Percentiles rank a stretch among this genome's conserved stretches.
These are phyloP conservation scores for Drosophila colorata DNA, from an alignment of 2,888 invertebrate genomes.

Conservation along the genomic window DNA sequence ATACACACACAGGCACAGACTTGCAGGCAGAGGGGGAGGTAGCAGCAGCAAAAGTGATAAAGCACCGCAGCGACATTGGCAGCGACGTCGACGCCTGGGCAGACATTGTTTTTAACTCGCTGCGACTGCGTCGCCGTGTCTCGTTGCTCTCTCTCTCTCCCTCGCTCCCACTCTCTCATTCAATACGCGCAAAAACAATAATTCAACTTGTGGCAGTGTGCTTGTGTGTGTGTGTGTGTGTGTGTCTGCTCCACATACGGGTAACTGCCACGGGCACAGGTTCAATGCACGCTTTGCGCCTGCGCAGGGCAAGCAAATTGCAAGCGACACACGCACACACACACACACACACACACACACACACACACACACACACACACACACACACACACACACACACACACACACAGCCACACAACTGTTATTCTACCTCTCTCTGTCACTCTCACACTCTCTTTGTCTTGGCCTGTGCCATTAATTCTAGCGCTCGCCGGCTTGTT, in stretches of 20 bases:
- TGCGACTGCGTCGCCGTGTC: constrained; percentile 68
- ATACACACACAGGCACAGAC: constrained; percentile 37
- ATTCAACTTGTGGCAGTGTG: constrained; percentile 74
- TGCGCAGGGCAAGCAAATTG: constrained; percentile 78
- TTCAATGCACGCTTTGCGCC: constrained; percentile 80
- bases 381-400: constrained; percentile 23
- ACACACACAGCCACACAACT: constrained; percentile 16
- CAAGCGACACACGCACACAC: constrained; percentile 43
- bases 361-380: too few relatives aligned
- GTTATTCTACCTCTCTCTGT: constrained; percentile 1
- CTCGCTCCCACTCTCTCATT: not conserved
- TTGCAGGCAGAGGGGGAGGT: constrained; percentile 9
- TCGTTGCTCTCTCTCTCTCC: not conserved
- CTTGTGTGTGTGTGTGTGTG: constrained; percentile 42
- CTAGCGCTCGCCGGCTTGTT: constrained; percentile 85
- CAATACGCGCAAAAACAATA: constrained; percentile 70
- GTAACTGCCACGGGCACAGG: constrained; percentile 54
- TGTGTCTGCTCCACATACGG: constrained; percentile 74
- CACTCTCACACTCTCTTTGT: constrained; percentile 23
- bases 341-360: constrained; percentile 19
- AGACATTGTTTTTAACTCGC: constrained; percentile 78
- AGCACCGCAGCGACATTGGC: constrained; percentile 77
- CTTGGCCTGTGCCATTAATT: constrained; percentile 83
- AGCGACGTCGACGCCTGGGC: constrained; percentile 48
- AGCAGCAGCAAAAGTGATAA: constrained; percentile 69